Base-by-base conservation (phyloP, 2,797 vertebrate species). In the Acanthornis magna region DNA sequence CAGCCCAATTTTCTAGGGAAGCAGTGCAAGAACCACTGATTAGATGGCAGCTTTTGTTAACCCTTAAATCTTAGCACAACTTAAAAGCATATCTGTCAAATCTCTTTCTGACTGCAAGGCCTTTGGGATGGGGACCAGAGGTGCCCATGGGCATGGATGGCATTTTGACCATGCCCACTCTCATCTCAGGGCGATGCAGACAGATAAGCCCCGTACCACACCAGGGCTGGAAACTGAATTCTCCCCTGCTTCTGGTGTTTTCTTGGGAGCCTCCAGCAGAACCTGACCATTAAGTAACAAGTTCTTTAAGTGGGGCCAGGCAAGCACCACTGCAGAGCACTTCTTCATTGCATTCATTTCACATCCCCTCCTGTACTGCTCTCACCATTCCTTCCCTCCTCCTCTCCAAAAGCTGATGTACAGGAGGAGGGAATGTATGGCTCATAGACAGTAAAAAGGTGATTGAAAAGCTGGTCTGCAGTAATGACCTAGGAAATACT, bases 1-100 rank as follows among this genome's bases (percentile, higher is more conserved):
- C 63, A 66, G 86, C 36, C 87, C 34, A 26, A 40, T 94, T 92
- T 93, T 76, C 80, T 62, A 70, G 47, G 79, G 48, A 89, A 70
- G 26, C 34, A 55, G 55, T 8, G 14, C 43, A 76, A 2, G 25
- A 80, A 57, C 47, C n/a, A 53, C 66, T 85, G 81, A 91, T 76
- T 54, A 80, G 75, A 82, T 7, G 18, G 77, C 38, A 51, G 45
- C 48, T 84, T 87, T 66, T 11, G 9, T 23, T 60, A 79, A 73
- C 73, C 48, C 25, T 45, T 89, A 80, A 51, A 67, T 78, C 25
- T 76, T 48, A 86, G 50, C 53, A 62, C 55, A 89, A 63, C 65
- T 65, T 77, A 50, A 77, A 91, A 92, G 66, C 13, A 22, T 34
- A 34, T 38, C 55, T 76, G 42, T 60, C 18, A 25, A 45, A 79